Evolutionary conservation across 2,888 invertebrate species (phyloP).

Genomic region (Loripinus fragilis): DNA sequence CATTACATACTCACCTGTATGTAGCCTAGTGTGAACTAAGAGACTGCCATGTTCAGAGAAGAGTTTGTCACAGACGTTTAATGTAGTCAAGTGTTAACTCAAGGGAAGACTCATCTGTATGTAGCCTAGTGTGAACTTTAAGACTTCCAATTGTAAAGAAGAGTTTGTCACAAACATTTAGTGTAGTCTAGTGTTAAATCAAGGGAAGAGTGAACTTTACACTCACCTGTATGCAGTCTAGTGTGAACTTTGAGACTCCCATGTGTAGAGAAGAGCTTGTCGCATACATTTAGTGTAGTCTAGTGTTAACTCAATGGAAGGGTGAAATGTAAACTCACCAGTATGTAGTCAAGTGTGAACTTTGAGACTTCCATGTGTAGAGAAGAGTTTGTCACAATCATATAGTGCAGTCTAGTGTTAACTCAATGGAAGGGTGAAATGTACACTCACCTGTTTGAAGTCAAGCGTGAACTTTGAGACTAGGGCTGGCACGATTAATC

Average conservation of each 20-base stretch:
- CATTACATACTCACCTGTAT: conserved; percentile 84
- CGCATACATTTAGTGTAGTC: conserved; percentile 85
- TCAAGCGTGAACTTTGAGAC: conserved; percentile 83
- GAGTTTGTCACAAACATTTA: no score
- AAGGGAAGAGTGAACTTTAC: no score
- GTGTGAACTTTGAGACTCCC: conserved; percentile 84
- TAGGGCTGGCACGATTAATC: no score
- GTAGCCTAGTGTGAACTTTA: no score
- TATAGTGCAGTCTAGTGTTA: no score
- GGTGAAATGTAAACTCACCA: conserved; percentile 82
- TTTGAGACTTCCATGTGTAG: conserved; percentile 84
- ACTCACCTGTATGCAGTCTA: conserved; percentile 83
- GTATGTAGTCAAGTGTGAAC: conserved; percentile 86
- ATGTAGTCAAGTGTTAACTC: no score
- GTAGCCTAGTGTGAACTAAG: conserved; percentile 84
- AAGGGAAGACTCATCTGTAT: no score
- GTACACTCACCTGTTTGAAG: conserved; percentile 83
- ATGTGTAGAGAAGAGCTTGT: conserved; percentile 85
- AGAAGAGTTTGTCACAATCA: conserved; percentile 85
- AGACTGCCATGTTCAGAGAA: conserved; percentile 84
- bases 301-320: no score
- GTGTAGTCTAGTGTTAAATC: no score
- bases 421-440: no score
- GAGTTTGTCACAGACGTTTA: conserved; percentile 85
- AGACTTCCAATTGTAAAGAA: conserved; percentile 84